phyloP scores from a whole-genome alignment of 2,113 vertebrate species.

The Arvicanthis niloticus region DNA sequence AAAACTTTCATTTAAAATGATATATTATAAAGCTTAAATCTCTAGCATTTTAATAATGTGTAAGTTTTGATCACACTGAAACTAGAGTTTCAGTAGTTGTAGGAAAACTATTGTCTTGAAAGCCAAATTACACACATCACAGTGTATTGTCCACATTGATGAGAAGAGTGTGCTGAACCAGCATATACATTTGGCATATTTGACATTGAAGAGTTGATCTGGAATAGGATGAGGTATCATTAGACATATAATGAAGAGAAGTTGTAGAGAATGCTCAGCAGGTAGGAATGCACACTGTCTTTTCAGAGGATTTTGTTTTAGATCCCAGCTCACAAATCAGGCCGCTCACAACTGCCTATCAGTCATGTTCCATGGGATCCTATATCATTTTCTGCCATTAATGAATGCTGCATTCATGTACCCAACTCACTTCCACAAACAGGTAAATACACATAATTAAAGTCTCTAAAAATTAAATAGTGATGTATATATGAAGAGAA shows the following conservation, averaged over 20 bases:
- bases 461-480: not conserved
- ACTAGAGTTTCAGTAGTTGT: not conserved
- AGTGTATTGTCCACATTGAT: not conserved
- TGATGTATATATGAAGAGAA: not conserved
- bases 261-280: not conserved
- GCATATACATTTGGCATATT: not conserved
- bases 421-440: not conserved
- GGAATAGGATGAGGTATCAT: not conserved
- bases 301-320: not conserved
- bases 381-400: not conserved
- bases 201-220: not conserved
- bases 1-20: slow-evolving; percentile 14
- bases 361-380: not conserved
- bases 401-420: not conserved
- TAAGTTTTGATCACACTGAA: not conserved
- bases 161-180: not conserved
- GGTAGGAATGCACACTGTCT: not conserved
- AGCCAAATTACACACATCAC: not conserved
- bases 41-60: not conserved
- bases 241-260: not conserved
- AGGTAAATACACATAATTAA: not conserved
- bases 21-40: not conserved
- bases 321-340: not conserved
- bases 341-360: not conserved
- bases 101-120: not conserved